These are phyloP conservation scores for Sarotherodon lohbergeri DNA, from an alignment of 2,113 vertebrate species.

Conservation along the genomic window DNA sequence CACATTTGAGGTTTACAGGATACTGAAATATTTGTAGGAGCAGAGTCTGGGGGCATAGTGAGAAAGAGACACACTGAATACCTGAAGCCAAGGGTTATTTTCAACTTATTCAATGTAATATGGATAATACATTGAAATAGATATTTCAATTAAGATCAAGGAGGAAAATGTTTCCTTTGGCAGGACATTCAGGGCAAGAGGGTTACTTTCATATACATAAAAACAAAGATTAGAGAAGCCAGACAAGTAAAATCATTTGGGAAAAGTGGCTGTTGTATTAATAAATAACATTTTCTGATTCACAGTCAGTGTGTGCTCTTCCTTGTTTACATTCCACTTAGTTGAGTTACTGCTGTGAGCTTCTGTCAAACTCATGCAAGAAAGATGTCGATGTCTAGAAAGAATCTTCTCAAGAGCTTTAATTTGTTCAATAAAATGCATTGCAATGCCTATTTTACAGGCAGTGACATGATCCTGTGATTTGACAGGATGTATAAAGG, in stretches of 20 bases:
- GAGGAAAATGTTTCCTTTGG: not conserved
- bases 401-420: not conserved
- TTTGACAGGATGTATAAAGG: not conserved
- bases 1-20: not conserved
- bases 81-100: not conserved
- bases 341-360: not conserved
- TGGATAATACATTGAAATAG: not conserved
- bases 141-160: not conserved
- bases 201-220: not conserved
- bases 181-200: not conserved
- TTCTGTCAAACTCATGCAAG: conserved; percentile 11
- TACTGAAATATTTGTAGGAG: not conserved
- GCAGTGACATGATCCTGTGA: not conserved
- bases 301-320: not conserved
- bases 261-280: not conserved
- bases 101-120: not conserved
- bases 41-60: not conserved
- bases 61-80: not conserved
- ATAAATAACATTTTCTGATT: not conserved
- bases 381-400: not conserved
- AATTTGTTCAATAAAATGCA: not conserved
- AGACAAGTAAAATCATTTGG: not conserved
- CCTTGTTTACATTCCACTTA: conserved; percentile 12
- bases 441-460: not conserved
- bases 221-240: not conserved